Percentiles rank a stretch among this genome's conserved stretches.
Evolutionary conservation across 92 coral and sea anemone species (phyloP).

Genomic region (Pocillopora meandrina): DNA sequence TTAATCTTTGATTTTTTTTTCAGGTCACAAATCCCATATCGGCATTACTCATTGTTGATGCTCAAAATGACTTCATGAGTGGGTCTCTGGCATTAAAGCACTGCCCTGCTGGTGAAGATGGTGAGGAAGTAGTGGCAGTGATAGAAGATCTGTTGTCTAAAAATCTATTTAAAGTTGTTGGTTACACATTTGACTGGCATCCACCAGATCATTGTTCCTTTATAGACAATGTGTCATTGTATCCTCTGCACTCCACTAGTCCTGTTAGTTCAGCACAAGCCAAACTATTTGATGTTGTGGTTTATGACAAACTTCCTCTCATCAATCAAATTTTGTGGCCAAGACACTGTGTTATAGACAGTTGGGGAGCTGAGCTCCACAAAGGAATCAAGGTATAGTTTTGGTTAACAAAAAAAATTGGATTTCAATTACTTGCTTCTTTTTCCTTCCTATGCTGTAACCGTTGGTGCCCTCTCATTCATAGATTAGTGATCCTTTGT

Average conservation of each 20-base stretch:
- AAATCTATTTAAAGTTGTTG: conserved; percentile 62
- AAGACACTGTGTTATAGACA: conserved; percentile 78
- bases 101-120: conserved; percentile 91
- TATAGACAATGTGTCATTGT: conserved; percentile 72
- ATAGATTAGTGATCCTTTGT: too few species aligned
- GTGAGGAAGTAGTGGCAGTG: conserved; percentile 71
- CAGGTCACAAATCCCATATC: conserved; percentile 40
- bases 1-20: neutral
- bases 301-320: conserved; percentile 60
- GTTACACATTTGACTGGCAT: conserved; percentile 91
- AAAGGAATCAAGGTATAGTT: conserved; percentile 66
- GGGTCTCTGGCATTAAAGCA: conserved; percentile 82
- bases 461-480: too few species aligned
- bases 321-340: conserved; percentile 88
- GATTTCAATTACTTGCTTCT: too few species aligned
- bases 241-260: conserved; percentile 73
- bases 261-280: conserved; percentile 59
- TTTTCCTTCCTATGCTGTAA: too few species aligned
- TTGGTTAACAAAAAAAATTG: too few species aligned
- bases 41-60: conserved; percentile 77
- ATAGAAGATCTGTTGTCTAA: conserved; percentile 67
- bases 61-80: conserved; percentile 90
- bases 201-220: conserved; percentile 91
- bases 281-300: conserved; percentile 77
- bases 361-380: conserved; percentile 94